Evolutionary conservation across 2,888 invertebrate species (phyloP).

Genomic region (Eudasyphora cyanicolor): DNA sequence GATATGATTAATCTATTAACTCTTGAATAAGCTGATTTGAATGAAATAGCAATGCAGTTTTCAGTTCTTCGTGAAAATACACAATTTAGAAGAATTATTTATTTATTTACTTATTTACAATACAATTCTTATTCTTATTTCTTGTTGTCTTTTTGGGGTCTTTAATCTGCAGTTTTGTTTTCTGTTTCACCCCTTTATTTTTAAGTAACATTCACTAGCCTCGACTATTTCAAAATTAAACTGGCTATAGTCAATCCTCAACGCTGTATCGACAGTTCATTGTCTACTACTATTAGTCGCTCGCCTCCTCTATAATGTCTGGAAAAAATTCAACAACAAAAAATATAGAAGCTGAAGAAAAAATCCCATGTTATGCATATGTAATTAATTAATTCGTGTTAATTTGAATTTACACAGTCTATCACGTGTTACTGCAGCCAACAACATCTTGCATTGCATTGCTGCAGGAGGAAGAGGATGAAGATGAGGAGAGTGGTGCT

Average conservation of each 20-base stretch:
- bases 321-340: too few species aligned
- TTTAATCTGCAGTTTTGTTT: not conserved
- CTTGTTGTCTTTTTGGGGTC: not conserved
- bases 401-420: constrained; percentile 66
- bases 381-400: constrained; percentile 76
- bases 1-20: too few species aligned
- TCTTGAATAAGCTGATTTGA: too few species aligned
- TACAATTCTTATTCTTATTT: too few species aligned
- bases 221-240: too few species aligned
- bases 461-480: not conserved
- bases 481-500: not conserved
- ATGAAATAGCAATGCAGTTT: too few species aligned
- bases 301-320: not conserved
- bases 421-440: constrained; percentile 28
- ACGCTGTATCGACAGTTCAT: not conserved
- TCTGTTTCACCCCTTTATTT: not conserved
- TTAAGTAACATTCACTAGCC: not conserved
- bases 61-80: too few species aligned
- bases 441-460: not conserved
- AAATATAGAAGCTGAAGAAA: not conserved
- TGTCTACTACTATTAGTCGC: constrained; percentile 2
- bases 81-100: too few species aligned
- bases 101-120: too few species aligned
- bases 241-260: not conserved
- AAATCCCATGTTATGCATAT: constrained; percentile 71